Base-by-base conservation (phyloP, 1,140 invertebrate genomes). In the Marisa cornuarietis region DNA sequence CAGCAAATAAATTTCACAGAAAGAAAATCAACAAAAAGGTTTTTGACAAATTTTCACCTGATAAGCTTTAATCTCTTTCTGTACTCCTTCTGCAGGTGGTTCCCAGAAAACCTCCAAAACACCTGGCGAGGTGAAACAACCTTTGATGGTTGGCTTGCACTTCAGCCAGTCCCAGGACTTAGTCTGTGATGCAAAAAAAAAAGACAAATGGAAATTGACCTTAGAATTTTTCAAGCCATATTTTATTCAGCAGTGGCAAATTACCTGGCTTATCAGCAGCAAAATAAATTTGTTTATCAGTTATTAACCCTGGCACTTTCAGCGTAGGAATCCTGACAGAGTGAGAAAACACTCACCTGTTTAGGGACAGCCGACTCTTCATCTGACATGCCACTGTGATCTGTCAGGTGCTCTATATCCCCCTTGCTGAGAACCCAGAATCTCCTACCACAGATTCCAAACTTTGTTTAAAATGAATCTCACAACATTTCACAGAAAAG, bases 51-150 rank as follows among this genome's bases (percentile, higher is more conserved):
- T 6, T n/a, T 68, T 42, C 78, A 90, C 87, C 86, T 89, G 84
- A 79, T 90, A 91, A 49, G 89, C 89, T 71, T 84, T 87, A 68
- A 91, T 86, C 13, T 89, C 85, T 22, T 82, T 76, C 49, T 80
- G 42, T 11, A 85, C 81, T 11, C 72, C 79, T 24, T 81, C 75
- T 24, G 78, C 61, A n/a, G 88, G 87, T 31, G 63, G 71, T 13
- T 90, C 88, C 90, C 90, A 91, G 85, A 88, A 89, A 14, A 91
- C 80, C 71, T 90, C 87, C 81, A 91, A 84, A 10, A 82, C 83
- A 26, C 90, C 90, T 49, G 90, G 87, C n/a, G 82, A 83, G 1
- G 87, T 87, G 71, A 89, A 87, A 62, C 86, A 87, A 0, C 86
- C 87, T 71, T 87, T 87, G 54, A 91, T 87, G 49, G 83, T 83